Base-by-base conservation (phyloP, 92 coral and sea anemone species). In the Bergia sp. region DNA sequence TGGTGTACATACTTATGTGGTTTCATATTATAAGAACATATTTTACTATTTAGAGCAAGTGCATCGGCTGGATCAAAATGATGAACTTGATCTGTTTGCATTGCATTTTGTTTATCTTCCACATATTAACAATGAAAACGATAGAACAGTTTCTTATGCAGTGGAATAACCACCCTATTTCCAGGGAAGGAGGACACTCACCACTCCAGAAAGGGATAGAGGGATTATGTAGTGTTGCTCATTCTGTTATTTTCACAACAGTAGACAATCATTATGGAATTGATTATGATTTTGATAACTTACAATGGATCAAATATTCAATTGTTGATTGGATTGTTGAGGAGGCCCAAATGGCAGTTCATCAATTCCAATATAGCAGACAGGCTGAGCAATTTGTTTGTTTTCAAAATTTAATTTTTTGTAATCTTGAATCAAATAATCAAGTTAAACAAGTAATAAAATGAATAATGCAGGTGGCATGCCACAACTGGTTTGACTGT, bases 121-220 rank as follows among this genome's bases (percentile, higher is more conserved):
- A n/a, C 73, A 80, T 43, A 77, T 55, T 16, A 89, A 89, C 80
- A 79, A 58, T 3, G n/a, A n/a, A n/a, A n/a, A 40, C 92, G 1
- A 86, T 89, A 15, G 75, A 86, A 8, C 83, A 69, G 3, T 92
- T 92, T 86, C 53, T 89, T 16, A 0, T 75, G 82, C 92, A 92
- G 40, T 92, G 92, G 92, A 92, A 92, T 40, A 89, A 92, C 85
- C 94, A 92, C 72, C 82, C 94, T 15, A 8, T 92, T 16, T 88
- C 91, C 8, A 41, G 85, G 47, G 81, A 86, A 43, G 50, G 71
- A 0, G 86, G 82, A 12, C 76, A 50, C 15, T 21, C 89, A 2
- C 94, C 94, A 11, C 72, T 88, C 10, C 94, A 92, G 87, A 38
- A 29, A 16, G 86, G 94, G 94, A 76, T 87, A 37, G 80, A 89